A percentile compares a stretch with the other conserved stretches of the same genome.
These are phyloP conservation scores for Lymantria dispar DNA, from an alignment of 2,888 invertebrate species.

Conservation along the genomic window DNA sequence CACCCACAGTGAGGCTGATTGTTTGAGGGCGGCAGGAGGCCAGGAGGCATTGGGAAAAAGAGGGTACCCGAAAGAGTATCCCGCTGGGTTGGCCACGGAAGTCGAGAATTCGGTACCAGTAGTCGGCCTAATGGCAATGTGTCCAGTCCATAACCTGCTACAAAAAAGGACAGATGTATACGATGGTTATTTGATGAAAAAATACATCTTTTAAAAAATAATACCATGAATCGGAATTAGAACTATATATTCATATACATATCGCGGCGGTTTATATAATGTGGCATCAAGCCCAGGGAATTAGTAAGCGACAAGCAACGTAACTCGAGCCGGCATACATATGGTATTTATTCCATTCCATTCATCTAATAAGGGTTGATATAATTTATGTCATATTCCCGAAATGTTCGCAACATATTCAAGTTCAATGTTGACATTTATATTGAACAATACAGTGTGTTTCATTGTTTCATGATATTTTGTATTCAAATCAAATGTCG, in stretches of 20 bases:
- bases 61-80: no score
- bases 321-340: conserved; percentile 72
- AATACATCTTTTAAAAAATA: no score
- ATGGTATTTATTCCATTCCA: conserved; percentile 76
- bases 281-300: conserved; percentile 40
- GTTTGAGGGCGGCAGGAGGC: no score
- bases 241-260: neutral
- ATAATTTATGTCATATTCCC: conserved; percentile 79
- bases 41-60: no score
- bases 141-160: no score
- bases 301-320: conserved; percentile 64
- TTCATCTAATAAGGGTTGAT: conserved; percentile 68
- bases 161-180: no score
- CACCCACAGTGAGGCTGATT: no score
- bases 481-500: conserved; percentile 52
- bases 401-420: conserved; percentile 48
- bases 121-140: no score
- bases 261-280: conserved; percentile 30
- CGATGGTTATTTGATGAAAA: no score
- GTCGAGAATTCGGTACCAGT: no score
- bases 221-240: neutral
- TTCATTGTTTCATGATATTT: conserved; percentile 52
- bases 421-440: conserved; percentile 78
- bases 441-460: conserved; percentile 69
- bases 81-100: no score